A percentile compares a stretch with the other conserved stretches of the same genome.
These are phyloP conservation scores for Etheostoma perlongum DNA, from an alignment of 2,797 vertebrate species.

Conservation along the genomic window DNA sequence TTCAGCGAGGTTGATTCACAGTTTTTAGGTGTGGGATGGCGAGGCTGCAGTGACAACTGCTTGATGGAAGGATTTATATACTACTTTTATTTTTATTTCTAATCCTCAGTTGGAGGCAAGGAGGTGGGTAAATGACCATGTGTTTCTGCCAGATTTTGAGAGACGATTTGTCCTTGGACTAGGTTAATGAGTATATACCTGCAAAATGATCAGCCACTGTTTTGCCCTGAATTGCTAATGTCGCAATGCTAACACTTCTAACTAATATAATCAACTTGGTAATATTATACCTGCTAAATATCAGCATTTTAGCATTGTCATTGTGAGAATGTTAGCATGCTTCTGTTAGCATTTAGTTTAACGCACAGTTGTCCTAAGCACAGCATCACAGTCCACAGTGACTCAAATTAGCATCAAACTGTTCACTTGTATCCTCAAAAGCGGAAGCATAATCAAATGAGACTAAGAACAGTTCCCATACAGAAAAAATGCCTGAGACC, in stretches of 20 bases:
- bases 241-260: no score
- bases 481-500: constrained; percentile 58
- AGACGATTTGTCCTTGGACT: not conserved
- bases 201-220: no score
- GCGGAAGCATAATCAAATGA: constrained; percentile 39
- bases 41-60: constrained; percentile 24
- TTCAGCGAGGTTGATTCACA: constrained; percentile 15
- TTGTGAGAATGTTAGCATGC: not conserved
- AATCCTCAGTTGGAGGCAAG: constrained; percentile 21
- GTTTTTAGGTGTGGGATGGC: constrained; percentile 8
- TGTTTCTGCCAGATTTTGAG: not conserved
- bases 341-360: not conserved
- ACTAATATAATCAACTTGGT: no score
- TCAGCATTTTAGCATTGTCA: not conserved
- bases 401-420: constrained; percentile 11
- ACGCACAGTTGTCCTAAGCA: not conserved
- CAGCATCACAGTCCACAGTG: not conserved
- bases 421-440: constrained; percentile 7
- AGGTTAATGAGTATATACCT: no score
- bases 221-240: no score
- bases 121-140: constrained; percentile 2
- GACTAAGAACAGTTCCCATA: constrained; percentile 49
- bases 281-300: not conserved
- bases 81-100: constrained; percentile 15
- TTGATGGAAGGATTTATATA: constrained; percentile 16